These are phyloP conservation scores for Mormyrus lacerda DNA, from an alignment of 2,113 vertebrate genomes.

Conservation along the genomic window DNA sequence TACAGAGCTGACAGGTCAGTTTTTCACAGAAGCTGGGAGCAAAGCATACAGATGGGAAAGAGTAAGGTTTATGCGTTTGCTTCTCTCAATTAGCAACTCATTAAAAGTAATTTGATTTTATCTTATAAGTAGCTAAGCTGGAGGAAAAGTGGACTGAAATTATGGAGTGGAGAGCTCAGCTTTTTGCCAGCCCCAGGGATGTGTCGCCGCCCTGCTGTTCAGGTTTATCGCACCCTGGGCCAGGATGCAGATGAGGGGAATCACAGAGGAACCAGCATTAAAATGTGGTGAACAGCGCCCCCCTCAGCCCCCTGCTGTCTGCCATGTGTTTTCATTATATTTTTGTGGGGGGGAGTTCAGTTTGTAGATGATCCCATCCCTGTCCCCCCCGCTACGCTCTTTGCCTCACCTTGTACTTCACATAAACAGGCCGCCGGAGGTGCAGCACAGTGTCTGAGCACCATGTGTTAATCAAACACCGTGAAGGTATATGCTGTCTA, in stretches of 20 bases:
- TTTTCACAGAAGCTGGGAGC: neutral
- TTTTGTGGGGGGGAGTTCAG: neutral
- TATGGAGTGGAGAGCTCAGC: neutral
- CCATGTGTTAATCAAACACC: neutral
- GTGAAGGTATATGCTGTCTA: neutral
- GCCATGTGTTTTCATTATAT: neutral
- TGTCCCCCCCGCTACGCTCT: neutral
- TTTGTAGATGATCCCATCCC: neutral
- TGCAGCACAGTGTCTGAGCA: neutral
- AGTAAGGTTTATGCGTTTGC: neutral
- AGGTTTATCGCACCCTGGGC: neutral
- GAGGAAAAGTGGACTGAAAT: neutral
- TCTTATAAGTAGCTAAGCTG: neutral
- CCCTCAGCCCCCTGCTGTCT: neutral
- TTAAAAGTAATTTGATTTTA: constrained; percentile 9
- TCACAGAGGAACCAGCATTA: neutral
- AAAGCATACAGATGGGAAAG: neutral
- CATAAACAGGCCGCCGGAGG: neutral
- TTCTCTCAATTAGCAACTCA: constrained; percentile 5
- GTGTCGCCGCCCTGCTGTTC: neutral
- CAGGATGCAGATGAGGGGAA: neutral
- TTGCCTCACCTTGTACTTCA: neutral
- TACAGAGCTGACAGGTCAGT: neutral
- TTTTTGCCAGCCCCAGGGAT: neutral
- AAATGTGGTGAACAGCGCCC: neutral